Percentiles rank a stretch among this genome's conserved stretches.
Evolutionary conservation across 2,888 invertebrate genomes (phyloP).

Genomic region (Esperia sulphurella): DNA sequence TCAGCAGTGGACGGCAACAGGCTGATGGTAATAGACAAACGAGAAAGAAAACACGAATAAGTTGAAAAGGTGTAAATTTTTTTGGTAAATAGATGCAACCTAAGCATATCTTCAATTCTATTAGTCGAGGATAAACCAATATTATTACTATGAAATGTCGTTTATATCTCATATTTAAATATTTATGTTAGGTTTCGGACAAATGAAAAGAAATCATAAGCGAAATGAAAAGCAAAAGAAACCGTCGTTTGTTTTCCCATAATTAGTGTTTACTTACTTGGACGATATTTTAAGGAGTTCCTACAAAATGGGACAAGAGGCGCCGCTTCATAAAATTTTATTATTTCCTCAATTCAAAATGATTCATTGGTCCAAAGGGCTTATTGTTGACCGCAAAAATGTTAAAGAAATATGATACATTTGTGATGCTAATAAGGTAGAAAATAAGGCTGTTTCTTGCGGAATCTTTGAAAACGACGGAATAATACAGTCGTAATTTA

Average conservation of each 20-base stretch:
- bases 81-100: too few species aligned
- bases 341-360: slow-evolving; percentile 4
- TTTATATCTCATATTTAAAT: not conserved
- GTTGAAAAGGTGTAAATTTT: too few species aligned
- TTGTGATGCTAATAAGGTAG: not conserved
- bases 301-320: not conserved
- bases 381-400: not conserved
- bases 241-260: not conserved
- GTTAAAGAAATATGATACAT: not conserved
- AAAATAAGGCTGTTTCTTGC: not conserved
- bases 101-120: too few species aligned
- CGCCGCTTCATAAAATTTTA: not conserved
- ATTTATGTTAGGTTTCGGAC: not conserved
- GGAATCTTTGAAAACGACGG: not conserved
- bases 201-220: not conserved
- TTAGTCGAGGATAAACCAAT: too few species aligned
- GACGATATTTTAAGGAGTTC: not conserved
- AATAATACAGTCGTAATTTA: not conserved
- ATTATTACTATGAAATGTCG: too few species aligned
- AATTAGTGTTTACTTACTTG: not conserved
- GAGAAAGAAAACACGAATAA: too few species aligned
- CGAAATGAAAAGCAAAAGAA: not conserved
- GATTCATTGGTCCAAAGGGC: not conserved
- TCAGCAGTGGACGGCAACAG: too few species aligned
- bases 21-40: too few species aligned